Evolutionary conservation across 2,113 vertebrate species (phyloP), one percentile per base, ranked within the genome.

Genomic region (Entosphenus tridentatus): DNA sequence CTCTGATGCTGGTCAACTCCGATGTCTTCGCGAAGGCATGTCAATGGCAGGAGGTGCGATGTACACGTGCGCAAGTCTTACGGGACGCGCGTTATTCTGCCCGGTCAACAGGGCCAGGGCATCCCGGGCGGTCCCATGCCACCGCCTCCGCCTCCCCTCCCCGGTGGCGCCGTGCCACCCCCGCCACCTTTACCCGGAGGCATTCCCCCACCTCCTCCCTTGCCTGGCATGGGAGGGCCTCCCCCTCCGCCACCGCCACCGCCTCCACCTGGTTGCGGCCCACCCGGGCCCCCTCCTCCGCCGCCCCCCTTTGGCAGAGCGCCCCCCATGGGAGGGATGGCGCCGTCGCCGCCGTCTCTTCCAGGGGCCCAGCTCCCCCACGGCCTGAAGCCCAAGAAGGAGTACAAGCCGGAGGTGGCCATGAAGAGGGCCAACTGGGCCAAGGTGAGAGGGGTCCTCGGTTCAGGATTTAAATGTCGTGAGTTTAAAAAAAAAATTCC

Each of bases 361-460:
- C 62, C 62, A 11, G 21, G n/a, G 62, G 62, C 10, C 62, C 67
- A 72, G 55, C 76, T 89, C 65, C 86, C 82, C 4, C 83, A 73
- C 74, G 86, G 85, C 68, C 81, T 83, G 6, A 69, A 78, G 69
- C 81, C 85, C 69, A 87, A 88, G 78, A 87, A 83, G 72, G 72
- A 82, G 3, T 86, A 85, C 78, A 85, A 84, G 71, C 84, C 85
- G 70, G 85, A 86, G 18, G 77, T 85, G 57, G 84, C 83, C 71
- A 73, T 83, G 70, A 78, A 79, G 76, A 85, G 84, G 69, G 82
- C 82, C 73, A 84, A 81, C 68, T 87, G 86, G 85, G 81, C 80
- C 72, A 89, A 95, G 87, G 89, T 91, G 72, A 69, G 72, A 70
- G 54, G 12, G 39, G 2, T 8, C 39, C 39, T 39, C 39, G 39